Conservation (phyloP, 1,140 invertebrate genomes). For the Temnothorax curvispinosus region DNA sequence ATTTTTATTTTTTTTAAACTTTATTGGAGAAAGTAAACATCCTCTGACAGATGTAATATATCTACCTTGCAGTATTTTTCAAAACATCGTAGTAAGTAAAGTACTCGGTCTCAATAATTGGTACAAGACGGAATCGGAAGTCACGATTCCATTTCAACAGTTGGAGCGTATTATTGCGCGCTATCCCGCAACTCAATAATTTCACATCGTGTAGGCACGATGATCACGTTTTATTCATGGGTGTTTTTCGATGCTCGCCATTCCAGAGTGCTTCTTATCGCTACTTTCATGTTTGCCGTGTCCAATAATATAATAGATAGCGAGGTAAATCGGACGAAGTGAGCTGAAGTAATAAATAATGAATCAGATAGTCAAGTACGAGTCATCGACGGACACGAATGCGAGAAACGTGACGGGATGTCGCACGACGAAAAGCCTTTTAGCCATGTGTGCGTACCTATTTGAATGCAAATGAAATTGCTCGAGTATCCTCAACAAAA, state of each 20-base stretch:
- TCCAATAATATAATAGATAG: background rate
- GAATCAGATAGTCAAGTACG: background rate
- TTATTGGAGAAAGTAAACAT: background rate
- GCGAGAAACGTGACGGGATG: background rate
- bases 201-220: background rate
- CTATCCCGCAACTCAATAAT: slow-evolving; percentile 5
- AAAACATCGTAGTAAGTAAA: background rate
- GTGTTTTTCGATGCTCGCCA: background rate
- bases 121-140: slow-evolving; percentile 2
- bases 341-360: slow-evolving; percentile 14
- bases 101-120: background rate
- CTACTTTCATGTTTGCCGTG: background rate
- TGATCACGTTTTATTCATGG: background rate
- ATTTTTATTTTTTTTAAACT: background rate
- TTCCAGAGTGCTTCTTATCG: background rate
- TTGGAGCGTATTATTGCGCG: background rate
- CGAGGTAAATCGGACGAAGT: background rate
- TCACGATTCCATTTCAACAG: background rate
- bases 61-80: background rate
- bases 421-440: background rate
- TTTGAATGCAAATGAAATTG: slow-evolving; percentile 2
- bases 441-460: background rate
- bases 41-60: background rate
- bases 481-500: background rate
- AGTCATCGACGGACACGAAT: background rate